Base-by-base conservation (phyloP, 2,113 vertebrate species). In the Synodontis membranacea region DNA sequence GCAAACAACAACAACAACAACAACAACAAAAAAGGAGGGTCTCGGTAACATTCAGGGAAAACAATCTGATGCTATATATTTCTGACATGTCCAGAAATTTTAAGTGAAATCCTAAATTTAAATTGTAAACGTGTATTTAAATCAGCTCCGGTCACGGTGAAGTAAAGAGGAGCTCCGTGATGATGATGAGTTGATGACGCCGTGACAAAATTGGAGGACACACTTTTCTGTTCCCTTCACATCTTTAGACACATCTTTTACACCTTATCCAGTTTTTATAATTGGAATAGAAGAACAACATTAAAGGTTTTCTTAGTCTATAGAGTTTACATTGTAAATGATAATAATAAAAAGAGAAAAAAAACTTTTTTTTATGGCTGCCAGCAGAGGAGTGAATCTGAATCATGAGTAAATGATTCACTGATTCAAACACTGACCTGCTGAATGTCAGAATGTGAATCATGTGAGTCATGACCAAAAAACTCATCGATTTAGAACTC, bases 391-490 rank as follows among this genome's bases (percentile, higher is more conserved):
- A 39, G 37, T 25, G 14, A 60, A 28, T 60, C 2, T 60, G 2
- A 4, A 4, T 62, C 10, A n/a, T 62, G 62, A 31, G 0, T 0
- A 64, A 64, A 60, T 10, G 56, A 60, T 10, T 28, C 25, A 28
- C 7, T 64, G 12, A 64, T 31, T 64, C 11, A 64, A 15, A 64
- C n/a, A 64, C 14, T 64, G n/a, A 64, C 12, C 4, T 12, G 5
- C n/a, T 31, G n/a, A 64, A 34, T 15, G 5, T 4, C 4, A 14
- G 2, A 14, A 8, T 23, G 17, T 23, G 37, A 72, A 72, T 72
- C 37, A 1, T 37, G 0, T n/a, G n/a, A 2, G 37, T 23, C 0
- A 42, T 1, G 19, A 42, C 0, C 12, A 0, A 72, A 39, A 4
- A 5, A 68, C 0, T 37, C 34, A 68, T 2, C 37, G 7, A 68